These are phyloP conservation scores for Piezodorus guildinii DNA, from an alignment of 1,140 invertebrate genomes.

Conservation along the genomic window DNA sequence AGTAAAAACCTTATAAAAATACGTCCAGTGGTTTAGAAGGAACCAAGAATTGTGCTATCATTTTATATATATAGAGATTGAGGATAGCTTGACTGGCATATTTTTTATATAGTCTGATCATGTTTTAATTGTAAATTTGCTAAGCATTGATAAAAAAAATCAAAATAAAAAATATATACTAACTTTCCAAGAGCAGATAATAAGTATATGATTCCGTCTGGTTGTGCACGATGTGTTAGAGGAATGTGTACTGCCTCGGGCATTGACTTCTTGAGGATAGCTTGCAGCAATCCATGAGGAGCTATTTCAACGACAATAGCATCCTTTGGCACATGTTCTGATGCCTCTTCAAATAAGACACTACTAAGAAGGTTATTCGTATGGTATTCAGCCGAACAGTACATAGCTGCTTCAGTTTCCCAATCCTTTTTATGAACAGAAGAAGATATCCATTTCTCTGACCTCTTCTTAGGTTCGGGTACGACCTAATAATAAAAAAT, in stretches of 20 bases:
- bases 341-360: constrained; percentile 49
- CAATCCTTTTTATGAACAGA: constrained; percentile 42
- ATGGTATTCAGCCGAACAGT: constrained; percentile 51
- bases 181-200: constrained; percentile 42
- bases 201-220: constrained; percentile 40
- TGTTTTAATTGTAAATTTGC: too few relatives aligned
- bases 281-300: constrained; percentile 46
- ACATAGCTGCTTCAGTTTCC: constrained; percentile 36
- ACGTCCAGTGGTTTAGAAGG: too few relatives aligned
- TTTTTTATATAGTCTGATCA: too few relatives aligned
- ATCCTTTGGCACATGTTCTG: constrained; percentile 43
- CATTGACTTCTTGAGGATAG: constrained; percentile 42
- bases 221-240: constrained; percentile 42
- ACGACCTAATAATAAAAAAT: constrained; percentile 36
- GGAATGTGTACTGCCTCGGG: constrained; percentile 40
- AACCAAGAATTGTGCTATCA: too few relatives aligned
- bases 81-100: too few relatives aligned
- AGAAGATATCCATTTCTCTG: constrained; percentile 46
- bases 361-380: constrained; percentile 54
- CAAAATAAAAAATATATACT: constrained; percentile 23
- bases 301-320: constrained; percentile 49
- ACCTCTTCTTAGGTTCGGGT: constrained; percentile 38
- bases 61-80: too few relatives aligned
- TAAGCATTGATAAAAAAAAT: too few relatives aligned
- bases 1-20: too few relatives aligned